Base-by-base conservation (phyloP, 2,797 vertebrate genomes). In the Streptopelia turtur region DNA sequence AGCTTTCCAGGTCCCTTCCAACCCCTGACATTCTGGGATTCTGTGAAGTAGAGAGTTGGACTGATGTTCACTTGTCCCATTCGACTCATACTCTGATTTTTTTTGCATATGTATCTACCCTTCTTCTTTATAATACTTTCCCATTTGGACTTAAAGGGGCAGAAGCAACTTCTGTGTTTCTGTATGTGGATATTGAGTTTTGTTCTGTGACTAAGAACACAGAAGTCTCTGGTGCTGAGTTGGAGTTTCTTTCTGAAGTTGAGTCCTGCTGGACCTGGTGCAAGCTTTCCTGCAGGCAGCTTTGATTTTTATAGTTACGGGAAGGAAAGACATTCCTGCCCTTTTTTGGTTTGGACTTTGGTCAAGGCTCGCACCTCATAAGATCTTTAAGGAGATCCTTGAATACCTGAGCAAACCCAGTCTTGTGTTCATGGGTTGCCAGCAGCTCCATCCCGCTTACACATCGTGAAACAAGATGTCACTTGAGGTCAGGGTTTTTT, bases 311-410 rank as follows among this genome's bases (percentile, higher is more conserved):
- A 20, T 24, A 50, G 31, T 55, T 87, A 15, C 0, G 0, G 80
- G 69, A 86, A 85, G 52, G 35, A 43, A 37, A 43, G 49, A 17
- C 80, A 64, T 84, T 82, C 53, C 37, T 90, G 52, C 39, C 13
- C 9, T 43, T 28, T 72, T 70, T 30, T 60, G 18, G 13, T 50
- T 75, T 75, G 86, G 77, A 24, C 63, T 83, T 75, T 13, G 45
- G 60, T 57, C n/a, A 45, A 56, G 66, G 22, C 16, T 91, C 68
- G 57, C 90, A 76, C 23, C 53, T 90, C 33, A 2, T 56, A 35
- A 82, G 77, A 49, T 79, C 16, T 87, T 70, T 47, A 17, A 90
- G 63, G 50, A 84, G 85, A 35, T 79, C 59, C 65, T 79, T 72
- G 66, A 76, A 71, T 57, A 65, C 75, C 28, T 79, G 50, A 91